Conservation (phyloP, 2,888 invertebrate genomes). For the Chalcosyrphus nemorum region DNA sequence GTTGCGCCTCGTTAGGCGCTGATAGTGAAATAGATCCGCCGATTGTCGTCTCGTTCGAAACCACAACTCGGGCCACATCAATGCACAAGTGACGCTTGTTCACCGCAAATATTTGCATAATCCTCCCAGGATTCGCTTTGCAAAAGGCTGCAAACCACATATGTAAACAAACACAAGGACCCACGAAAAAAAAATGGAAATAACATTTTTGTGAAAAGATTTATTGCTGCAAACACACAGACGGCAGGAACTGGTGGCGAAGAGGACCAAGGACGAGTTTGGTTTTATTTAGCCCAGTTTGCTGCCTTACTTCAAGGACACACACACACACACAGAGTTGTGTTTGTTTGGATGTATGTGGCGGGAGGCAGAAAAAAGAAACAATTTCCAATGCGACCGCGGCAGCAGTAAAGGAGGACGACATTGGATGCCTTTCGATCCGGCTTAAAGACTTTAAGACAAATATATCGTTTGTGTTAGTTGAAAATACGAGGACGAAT, state of each 20-base stretch:
- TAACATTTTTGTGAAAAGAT: slow-evolving; percentile 47
- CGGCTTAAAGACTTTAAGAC: slow-evolving; percentile 46
- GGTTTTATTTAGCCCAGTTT: slow-evolving; percentile 36
- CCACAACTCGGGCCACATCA: slow-evolving; percentile 47
- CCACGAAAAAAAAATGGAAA: slow-evolving; percentile 11
- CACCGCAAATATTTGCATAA: slow-evolving; percentile 70
- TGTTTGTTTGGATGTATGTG: slow-evolving; percentile 4
- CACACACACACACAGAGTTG: too few relatives aligned
- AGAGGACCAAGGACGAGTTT: slow-evolving; percentile 9
- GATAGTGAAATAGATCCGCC: slow-evolving; percentile 37
- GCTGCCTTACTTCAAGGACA: slow-evolving; percentile 44
- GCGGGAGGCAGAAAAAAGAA: slow-evolving; percentile 1
- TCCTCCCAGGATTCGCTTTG: slow-evolving; percentile 44
- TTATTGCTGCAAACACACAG: slow-evolving; percentile 47
- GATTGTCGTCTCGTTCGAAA: neutral
- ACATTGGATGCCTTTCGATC: slow-evolving; percentile 30
- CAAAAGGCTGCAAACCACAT: slow-evolving; percentile 1
- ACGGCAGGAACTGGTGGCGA: neutral
- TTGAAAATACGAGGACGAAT: neutral
- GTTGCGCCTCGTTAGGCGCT: slow-evolving; percentile 30
- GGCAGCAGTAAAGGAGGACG: slow-evolving; percentile 40
- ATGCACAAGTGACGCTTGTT: slow-evolving; percentile 61
- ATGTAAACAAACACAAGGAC: neutral
- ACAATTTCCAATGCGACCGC: neutral
- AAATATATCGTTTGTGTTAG: slow-evolving; percentile 32